Percentiles rank a stretch among this genome's conserved stretches.
Evolutionary conservation across 2,797 vertebrate genomes (phyloP).

Genomic region (Microtus californicus): DNA sequence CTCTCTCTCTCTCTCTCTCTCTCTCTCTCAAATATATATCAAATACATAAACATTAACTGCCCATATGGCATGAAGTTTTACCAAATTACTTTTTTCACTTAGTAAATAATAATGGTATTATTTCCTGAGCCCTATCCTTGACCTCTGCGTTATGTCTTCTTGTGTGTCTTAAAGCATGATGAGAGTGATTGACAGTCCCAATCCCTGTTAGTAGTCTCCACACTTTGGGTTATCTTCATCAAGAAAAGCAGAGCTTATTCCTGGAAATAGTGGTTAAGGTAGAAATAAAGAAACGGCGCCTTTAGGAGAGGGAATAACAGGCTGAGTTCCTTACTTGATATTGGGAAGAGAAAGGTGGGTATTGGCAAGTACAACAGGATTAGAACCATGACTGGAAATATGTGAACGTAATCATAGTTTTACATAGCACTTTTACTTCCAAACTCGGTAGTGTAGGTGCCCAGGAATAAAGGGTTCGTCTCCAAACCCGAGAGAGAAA

Average conservation of each 20-base stretch:
- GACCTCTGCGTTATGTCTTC: conserved; percentile 6
- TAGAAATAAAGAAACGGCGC: conserved; percentile 4
- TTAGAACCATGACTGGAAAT: conserved; percentile 9
- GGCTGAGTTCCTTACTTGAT: background rate
- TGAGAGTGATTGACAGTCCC: background rate
- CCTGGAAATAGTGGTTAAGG: conserved; percentile 15
- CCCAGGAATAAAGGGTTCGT: background rate
- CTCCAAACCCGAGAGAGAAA: background rate
- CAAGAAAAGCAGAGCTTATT: conserved; percentile 47
- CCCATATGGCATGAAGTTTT: conserved; percentile 34
- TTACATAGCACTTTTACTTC: conserved; percentile 16
- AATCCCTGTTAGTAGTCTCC: conserved; percentile 24
- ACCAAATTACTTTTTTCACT: conserved; percentile 65
- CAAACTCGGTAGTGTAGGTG: background rate
- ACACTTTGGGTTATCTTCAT: conserved; percentile 42
- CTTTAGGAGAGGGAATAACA: conserved; percentile 5
- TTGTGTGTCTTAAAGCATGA: background rate
- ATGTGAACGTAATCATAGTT: background rate
- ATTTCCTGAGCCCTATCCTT: conserved; percentile 41
- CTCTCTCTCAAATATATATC: background rate
- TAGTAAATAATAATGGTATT: conserved; percentile 46
- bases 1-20: background rate
- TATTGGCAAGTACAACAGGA: conserved; percentile 20
- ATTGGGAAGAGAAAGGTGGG: background rate
- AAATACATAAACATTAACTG: conserved; percentile 61